Conservation (phyloP, 2,888 invertebrate genomes). For the Girardia tigrina region DNA sequence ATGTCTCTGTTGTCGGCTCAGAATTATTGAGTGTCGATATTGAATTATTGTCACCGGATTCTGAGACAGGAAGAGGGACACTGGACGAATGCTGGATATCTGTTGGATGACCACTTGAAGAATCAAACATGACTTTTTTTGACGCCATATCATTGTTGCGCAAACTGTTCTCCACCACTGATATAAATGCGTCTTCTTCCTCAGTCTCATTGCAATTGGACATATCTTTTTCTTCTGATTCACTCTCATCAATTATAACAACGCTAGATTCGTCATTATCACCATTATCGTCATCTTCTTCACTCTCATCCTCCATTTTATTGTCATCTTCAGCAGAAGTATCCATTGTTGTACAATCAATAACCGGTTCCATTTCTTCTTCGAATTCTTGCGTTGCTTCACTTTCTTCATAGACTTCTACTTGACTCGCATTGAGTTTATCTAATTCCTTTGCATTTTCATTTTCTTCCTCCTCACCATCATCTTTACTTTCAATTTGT, state of each 20-base stretch:
- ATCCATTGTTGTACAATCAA: not conserved
- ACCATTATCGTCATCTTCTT: not conserved
- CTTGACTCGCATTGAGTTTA: no score
- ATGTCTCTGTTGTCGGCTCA: not conserved
- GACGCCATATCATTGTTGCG: not conserved
- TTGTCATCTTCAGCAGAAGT: no score
- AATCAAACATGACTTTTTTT: no score
- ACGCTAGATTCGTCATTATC: not conserved
- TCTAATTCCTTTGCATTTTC: no score
- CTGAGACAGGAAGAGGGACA: no score
- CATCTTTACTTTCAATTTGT: not conserved
- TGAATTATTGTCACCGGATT: no score
- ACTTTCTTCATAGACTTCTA: not conserved
- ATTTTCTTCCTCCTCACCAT: not conserved
- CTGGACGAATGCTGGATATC: no score
- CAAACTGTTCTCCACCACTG: not conserved
- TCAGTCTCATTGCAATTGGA: not conserved
- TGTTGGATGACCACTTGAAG: no score
- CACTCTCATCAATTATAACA: constrained; percentile 1
- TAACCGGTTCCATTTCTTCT: not conserved
- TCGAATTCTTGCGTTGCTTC: not conserved
- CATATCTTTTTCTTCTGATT: not conserved
- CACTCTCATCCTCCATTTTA: not conserved
- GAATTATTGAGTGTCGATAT: not conserved
- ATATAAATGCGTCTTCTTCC: not conserved